Conservation (phyloP, 2,797 vertebrate genomes). For the Sebastes flavidus region DNA sequence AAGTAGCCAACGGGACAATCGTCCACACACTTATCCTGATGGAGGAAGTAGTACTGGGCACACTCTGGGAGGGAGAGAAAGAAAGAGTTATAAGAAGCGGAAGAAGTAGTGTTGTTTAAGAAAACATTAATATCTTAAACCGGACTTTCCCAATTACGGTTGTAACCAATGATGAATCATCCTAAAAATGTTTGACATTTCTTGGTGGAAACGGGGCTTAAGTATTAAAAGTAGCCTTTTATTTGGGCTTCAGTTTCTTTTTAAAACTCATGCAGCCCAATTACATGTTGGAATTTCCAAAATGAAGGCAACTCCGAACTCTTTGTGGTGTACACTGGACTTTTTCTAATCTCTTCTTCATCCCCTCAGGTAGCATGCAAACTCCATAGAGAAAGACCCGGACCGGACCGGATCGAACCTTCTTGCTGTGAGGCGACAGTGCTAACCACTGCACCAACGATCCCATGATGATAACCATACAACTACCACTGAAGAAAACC, state of each 20-base stretch:
- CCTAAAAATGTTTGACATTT: not conserved
- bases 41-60: constrained; percentile 77
- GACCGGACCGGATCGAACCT: too few species aligned
- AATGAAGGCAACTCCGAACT: not conserved
- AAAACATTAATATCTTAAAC: not conserved
- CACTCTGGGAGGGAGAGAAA: constrained; percentile 78
- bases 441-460: too few species aligned
- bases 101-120: not conserved
- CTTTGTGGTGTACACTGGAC: not conserved
- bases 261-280: not conserved
- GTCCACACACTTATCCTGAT: constrained; percentile 76
- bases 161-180: not conserved
- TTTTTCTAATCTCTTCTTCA: not conserved
- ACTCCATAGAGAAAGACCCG: too few species aligned
- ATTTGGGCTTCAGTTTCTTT: not conserved
- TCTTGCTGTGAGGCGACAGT: too few species aligned
- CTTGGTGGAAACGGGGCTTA: not conserved
- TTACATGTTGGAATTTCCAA: not conserved
- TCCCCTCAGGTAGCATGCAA: not conserved
- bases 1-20: constrained; percentile 86
- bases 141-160: not conserved
- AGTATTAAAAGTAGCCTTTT: not conserved
- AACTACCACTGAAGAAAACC: not conserved
- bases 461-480: not conserved
- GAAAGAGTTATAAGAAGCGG: not conserved